A percentile compares a stretch with the other conserved stretches of the same genome.
These are phyloP conservation scores for Cyprinus carpio DNA, from an alignment of 2,113 vertebrate species.

Conservation along the genomic window DNA sequence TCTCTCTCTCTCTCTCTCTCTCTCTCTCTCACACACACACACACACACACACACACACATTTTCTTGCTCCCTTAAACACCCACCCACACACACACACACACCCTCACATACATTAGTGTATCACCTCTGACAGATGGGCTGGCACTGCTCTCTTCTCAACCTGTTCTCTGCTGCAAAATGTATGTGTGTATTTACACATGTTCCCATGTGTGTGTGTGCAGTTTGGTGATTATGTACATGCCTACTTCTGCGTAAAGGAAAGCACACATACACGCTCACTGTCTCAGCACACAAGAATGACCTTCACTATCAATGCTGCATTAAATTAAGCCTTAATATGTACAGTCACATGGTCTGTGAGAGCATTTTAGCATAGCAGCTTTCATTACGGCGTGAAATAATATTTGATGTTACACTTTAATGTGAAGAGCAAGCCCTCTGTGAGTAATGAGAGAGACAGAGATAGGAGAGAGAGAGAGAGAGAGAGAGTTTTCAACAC, in stretches of 20 bases:
- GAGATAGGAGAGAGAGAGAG: neutral
- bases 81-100: conserved; percentile 26
- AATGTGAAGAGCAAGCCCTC: neutral
- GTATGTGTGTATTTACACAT: conserved; percentile 35
- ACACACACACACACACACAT: neutral
- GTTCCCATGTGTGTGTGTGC: conserved; percentile 18
- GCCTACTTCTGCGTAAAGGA: conserved; percentile 20
- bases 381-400: conserved; percentile 43
- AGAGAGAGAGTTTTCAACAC: conserved; percentile 4
- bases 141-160: conserved; percentile 54
- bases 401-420: conserved; percentile 39
- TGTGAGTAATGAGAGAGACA: conserved; percentile 25
- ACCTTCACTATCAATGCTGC: conserved; percentile 41
- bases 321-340: conserved; percentile 51
- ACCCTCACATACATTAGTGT: conserved; percentile 47
- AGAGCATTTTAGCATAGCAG: conserved; percentile 30
- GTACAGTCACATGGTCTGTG: conserved; percentile 35
- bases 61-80: conserved; percentile 1
- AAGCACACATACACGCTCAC: conserved; percentile 40
- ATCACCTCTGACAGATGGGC: conserved; percentile 59
- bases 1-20: too few relatives aligned
- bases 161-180: conserved; percentile 51
- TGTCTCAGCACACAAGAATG: conserved; percentile 36
- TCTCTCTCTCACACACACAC: neutral
- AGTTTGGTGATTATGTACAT: conserved; percentile 28